Base-by-base conservation (phyloP, 2,888 invertebrate species). In the Drosophila koepferae region DNA sequence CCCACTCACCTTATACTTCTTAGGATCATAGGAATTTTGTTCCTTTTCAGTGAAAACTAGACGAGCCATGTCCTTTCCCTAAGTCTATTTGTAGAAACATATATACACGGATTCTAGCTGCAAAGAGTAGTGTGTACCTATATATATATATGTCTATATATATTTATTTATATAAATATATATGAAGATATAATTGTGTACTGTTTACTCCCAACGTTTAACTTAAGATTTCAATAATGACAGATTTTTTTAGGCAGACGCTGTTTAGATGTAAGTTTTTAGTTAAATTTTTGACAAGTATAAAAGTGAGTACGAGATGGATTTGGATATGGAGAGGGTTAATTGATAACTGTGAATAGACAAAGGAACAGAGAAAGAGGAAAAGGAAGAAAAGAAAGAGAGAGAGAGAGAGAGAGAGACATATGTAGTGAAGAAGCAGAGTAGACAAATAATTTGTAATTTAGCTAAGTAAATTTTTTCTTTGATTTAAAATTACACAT, bases 21-120 rank as follows among this genome's bases (percentile, higher is more conserved):
- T 83, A 12, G 71, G 66, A 62, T 74, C 77, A 41, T 82, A 82
- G 38, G 78, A 65, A 67, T 78, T 81, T 28, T 82, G 72, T 49
- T 77, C 71, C 58, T 89, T 86, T 9, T 91, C 88, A 2, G 79
- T 80, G 49, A 91, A 91, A 5, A 88, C 86, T 34, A 91, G 70
- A 56, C 88, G 92, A 18, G 90, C 87, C 92, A 91, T 91, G 63
- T 71, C 46, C 16, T 49, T 16, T 34, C 2, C 49, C 36, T 51
- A 53, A 31, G 14, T 16, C 31, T 40, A 18, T 38, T 61, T 18
- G 31, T 38, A 40, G 54, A 58, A 51, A 40, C 14, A 40, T 20
- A 62, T 55, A 18, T 62, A 18, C 48, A 68, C 49, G 43, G 41
- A 56, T 59, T 63, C 41, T 44, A 31, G 49, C 55, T 43, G 41